phyloP scores from a whole-genome alignment of 2,113 vertebrate genomes.

The Globicephala melas region DNA sequence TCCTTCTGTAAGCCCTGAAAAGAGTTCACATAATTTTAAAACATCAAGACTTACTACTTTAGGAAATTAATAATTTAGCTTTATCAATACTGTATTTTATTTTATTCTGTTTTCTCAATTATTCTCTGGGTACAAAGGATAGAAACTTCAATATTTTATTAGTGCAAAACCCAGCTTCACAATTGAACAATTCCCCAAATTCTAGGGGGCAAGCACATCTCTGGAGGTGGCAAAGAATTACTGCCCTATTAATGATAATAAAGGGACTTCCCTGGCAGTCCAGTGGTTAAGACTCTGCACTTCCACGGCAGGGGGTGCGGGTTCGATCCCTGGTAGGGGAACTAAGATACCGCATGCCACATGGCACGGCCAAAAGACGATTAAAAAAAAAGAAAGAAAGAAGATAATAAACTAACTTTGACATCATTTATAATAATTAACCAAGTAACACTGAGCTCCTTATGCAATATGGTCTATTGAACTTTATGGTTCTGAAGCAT shows the following conservation, averaged over 20 bases:
- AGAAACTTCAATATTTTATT: neutral
- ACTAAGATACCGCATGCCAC: neutral
- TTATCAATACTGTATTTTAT: neutral
- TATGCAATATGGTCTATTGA: neutral
- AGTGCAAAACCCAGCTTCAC: neutral
- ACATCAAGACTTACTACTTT: neutral
- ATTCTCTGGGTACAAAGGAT: neutral
- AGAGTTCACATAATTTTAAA: slow-evolving; percentile 3
- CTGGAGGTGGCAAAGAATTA: neutral
- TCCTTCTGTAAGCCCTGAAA: neutral
- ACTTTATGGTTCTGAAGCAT: neutral
- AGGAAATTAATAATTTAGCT: neutral
- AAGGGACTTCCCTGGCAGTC: neutral
- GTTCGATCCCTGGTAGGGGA: neutral
- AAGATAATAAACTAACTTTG: neutral
- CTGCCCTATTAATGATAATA: neutral
- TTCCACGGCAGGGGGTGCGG: neutral
- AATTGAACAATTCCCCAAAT: neutral
- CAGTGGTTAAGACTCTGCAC: neutral
- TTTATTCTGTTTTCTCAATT: slow-evolving; percentile 22
- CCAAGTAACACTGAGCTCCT: neutral
- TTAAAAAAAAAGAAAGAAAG: neutral
- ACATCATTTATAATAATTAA: neutral
- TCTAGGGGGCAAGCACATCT: neutral
- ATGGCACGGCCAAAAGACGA: neutral